Evolutionary conservation across 2,888 invertebrate genomes (phyloP), one percentile per base, ranked within the genome.

Genomic region (Cheilosia impressa): DNA sequence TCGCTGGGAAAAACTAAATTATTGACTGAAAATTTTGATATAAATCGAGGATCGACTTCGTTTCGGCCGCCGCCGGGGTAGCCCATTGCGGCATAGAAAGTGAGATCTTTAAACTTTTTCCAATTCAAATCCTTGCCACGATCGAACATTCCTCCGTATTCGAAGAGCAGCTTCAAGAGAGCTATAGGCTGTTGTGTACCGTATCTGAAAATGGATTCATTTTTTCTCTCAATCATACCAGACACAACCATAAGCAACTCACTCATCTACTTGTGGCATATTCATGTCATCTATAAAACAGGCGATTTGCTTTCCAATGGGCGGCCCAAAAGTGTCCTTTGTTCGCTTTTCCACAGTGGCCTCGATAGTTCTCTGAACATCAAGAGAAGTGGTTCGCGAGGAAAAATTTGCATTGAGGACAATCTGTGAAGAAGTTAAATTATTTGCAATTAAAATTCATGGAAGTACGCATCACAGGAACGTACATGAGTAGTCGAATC

Each of bases 151-250:
- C 98, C 98, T 72, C 96, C 96, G 83, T 95, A 94, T 92, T 98
- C 98, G 85, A 98, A 95, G n/a, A 98, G 92, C 13, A 98, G 93
- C 91, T 98, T 98, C n/a, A 98, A 92, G 45, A 98, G 92, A 0
- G 98, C 98, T 88, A 98, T 97, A 0, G 98, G 98, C 90, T 98
- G 98, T 90, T 98, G 98, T 0, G 98, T 98, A 0, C 98, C 98
- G 90, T 98, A 98, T 0, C 92, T 93, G 15, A 15, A 66, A 68
- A 17, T 10, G 22, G 34, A 52, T 34, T 7, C 4, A 53, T 19
- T 19, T 19, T 9, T 10, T 7, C 27, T 27, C 27, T 27, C 27
- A 7, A 27, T 27, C 27, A 27, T 27, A 1, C 0, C 27, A 6
- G 27, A 27, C 7, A 50, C 24, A 41, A 50, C n/a, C 43, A 53